A percentile compares a stretch with the other conserved stretches of the same genome.
Conservation (phyloP, 2,113 vertebrate genomes). For the Gavia stellata region DNA sequence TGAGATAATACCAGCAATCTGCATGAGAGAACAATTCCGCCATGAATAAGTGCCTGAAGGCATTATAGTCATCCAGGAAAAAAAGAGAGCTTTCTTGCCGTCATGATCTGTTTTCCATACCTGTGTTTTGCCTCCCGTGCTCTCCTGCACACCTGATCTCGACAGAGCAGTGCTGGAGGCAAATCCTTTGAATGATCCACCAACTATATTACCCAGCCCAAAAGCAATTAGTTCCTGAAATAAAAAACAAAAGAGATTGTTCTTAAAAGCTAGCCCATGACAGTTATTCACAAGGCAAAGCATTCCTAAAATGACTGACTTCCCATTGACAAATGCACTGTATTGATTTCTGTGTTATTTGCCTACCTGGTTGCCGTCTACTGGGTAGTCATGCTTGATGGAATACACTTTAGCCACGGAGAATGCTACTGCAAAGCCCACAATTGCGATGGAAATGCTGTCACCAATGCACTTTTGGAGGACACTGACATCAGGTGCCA, state of each 20-base stretch:
- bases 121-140: conserved; percentile 96
- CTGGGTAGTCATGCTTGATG: conserved; percentile 88
- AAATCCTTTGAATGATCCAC: conserved; percentile 89
- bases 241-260: neutral
- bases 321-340: neutral
- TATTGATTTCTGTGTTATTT: neutral
- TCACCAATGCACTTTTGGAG: conserved; percentile 79
- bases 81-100: neutral
- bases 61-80: neutral
- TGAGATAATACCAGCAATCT: conserved; percentile 90
- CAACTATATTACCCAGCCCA: conserved; percentile 87
- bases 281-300: neutral
- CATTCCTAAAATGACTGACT: neutral
- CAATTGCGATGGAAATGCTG: conserved; percentile 84
- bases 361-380: conserved; percentile 90
- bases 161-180: conserved; percentile 89
- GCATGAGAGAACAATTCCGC: neutral
- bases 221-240: conserved; percentile 92
- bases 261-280: neutral
- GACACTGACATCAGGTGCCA: conserved; percentile 71
- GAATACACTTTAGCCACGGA: conserved; percentile 94
- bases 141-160: conserved; percentile 92
- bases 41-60: neutral
- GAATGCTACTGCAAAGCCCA: conserved; percentile 91
- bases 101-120: conserved; percentile 56